Base-by-base conservation (phyloP, 2,113 vertebrate species). In the Amblyopsis rosae region DNA sequence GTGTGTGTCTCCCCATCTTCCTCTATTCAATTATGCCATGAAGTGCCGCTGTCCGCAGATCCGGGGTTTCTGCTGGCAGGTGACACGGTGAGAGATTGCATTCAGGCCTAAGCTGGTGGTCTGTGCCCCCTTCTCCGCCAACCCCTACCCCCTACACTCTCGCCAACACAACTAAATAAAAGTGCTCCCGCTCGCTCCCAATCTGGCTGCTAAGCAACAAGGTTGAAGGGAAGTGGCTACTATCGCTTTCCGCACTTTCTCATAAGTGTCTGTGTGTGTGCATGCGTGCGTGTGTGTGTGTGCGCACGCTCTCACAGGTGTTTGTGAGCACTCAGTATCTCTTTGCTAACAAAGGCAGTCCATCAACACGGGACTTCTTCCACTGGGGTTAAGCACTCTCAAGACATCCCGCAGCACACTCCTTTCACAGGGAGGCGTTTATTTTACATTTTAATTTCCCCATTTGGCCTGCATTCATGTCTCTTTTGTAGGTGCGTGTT, bases 11-110 rank as follows among this genome's bases (percentile, higher is more conserved):
- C 6, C 72, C 76, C 70, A 72, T 60, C 76, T 3, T 72, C 73
- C 72, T 75, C 62, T 61, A 81, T 84, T 80, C 73, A 84, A 82
- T 89, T 73, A 83, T 80, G 63, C 72, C 67, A 70, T 69, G 75
- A 80, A 87, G 87, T 82, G 83, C 76, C 86, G 83, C 59, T 56
- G 75, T 76, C 78, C 70, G 74, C 62, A 70, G 54, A 80, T 61
- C 75, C 55, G 2, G 56, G 57, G 68, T 66, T 45, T 6, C 4
- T 54, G 62, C 64, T 61, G 70, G 58, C 80, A 66, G 80, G 72
- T 84, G 88, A 86, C 81, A 82, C 66, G 50, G 54, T 46, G 75
- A 67, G 70, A 85, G 81, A 86, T 86, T 82, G 79, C 50, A 72
- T 84, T 86, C 73, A 73, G 70, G 60, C 70, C 48, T 17, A 68